phyloP scores from a whole-genome alignment of 2,113 vertebrate genomes.

The Myotis brandtii region DNA sequence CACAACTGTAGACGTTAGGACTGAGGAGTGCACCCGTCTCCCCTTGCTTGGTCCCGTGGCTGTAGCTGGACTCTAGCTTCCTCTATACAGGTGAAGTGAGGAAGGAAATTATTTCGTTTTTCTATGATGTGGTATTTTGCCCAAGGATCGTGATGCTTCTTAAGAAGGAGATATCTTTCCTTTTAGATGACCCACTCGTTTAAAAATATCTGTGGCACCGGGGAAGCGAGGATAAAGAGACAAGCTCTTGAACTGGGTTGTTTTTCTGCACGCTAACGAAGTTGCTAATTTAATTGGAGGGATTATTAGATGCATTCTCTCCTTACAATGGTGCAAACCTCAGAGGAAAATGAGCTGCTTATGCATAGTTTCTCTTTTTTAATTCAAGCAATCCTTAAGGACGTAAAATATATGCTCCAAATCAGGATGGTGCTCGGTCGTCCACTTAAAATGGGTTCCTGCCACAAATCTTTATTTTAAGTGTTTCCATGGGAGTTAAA shows the following conservation, averaged over 20 bases:
- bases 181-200: slow-evolving; percentile 69
- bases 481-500: background rate
- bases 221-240: slow-evolving; percentile 80
- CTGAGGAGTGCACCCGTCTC: background rate
- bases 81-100: slow-evolving; percentile 9
- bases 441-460: slow-evolving; percentile 60
- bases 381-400: slow-evolving; percentile 77
- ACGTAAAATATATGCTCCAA: slow-evolving; percentile 52
- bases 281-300: slow-evolving; percentile 80
- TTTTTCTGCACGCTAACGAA: slow-evolving; percentile 78
- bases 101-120: slow-evolving; percentile 45
- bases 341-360: slow-evolving; percentile 78
- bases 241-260: slow-evolving; percentile 70
- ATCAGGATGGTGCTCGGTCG: slow-evolving; percentile 34
- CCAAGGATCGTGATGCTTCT: slow-evolving; percentile 62
- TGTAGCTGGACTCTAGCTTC: background rate
- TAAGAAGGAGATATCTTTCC: slow-evolving; percentile 68
- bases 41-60: background rate
- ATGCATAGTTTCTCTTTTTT: slow-evolving; percentile 68
- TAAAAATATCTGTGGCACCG: slow-evolving; percentile 58
- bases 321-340: slow-evolving; percentile 71
- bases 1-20: background rate
- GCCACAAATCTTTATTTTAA: slow-evolving; percentile 38
- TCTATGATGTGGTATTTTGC: slow-evolving; percentile 47
- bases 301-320: slow-evolving; percentile 75